Conservation (phyloP, 2,797 vertebrate genomes). For the Schizopygopsis malacanthus region DNA sequence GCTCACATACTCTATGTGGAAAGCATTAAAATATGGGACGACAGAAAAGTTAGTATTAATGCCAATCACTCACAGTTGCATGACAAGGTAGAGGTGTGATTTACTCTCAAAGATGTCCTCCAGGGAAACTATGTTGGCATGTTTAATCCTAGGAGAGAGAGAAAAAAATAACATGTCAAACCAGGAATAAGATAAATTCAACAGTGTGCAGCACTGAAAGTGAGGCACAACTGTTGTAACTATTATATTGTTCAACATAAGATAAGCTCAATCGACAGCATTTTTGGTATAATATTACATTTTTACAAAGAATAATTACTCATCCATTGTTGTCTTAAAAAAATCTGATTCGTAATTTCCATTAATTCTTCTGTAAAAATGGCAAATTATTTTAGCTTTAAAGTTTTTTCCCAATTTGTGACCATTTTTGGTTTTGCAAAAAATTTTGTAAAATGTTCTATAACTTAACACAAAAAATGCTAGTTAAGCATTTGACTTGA, state of each 20-base stretch:
- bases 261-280: no score
- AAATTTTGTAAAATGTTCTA: neutral
- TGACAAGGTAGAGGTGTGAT: constrained; percentile 97
- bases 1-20: neutral
- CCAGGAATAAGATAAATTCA: neutral
- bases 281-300: no score
- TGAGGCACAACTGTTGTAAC: no score
- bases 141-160: constrained; percentile 87
- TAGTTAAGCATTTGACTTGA: neutral
- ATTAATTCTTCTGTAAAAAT: no score
- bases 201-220: neutral
- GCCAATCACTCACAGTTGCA: constrained; percentile 98
- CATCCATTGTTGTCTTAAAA: no score
- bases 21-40: constrained; percentile 18
- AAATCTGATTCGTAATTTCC: no score
- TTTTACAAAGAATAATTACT: no score
- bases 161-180: constrained; percentile 22
- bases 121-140: constrained; percentile 95
- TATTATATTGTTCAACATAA: no score
- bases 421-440: neutral
- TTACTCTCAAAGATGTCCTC: constrained; percentile 97
- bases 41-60: neutral
- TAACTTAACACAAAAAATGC: neutral
- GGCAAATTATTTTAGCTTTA: no score
- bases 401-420: no score